Percentiles rank a stretch among this genome's conserved stretches.
Conservation (phyloP, 2,113 vertebrate genomes). For the Marmota monax region DNA sequence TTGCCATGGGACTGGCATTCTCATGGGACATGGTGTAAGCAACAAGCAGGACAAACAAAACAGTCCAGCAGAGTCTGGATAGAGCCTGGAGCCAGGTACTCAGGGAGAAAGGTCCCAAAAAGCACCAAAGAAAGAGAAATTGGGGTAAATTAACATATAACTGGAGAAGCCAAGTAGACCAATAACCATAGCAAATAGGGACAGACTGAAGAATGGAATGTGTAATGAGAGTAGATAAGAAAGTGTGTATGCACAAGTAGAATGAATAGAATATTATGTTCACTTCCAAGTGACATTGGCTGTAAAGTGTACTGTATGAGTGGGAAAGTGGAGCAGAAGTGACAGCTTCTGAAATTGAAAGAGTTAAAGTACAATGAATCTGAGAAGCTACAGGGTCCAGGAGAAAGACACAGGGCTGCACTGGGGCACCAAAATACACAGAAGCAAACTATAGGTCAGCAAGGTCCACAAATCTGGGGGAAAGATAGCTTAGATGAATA, state of each 20-base stretch:
- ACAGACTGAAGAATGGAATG: neutral
- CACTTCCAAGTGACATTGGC: neutral
- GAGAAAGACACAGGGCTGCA: neutral
- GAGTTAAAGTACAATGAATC: neutral
- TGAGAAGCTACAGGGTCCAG: neutral
- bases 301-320: neutral
- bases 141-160: neutral
- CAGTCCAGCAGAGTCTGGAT: neutral
- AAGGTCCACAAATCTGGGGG: neutral
- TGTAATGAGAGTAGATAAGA: neutral
- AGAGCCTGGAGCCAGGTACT: neutral
- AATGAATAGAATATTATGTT: neutral
- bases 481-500: neutral
- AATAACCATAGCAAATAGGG: neutral
- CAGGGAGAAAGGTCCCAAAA: neutral
- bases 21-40: neutral
- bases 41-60: neutral
- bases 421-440: neutral
- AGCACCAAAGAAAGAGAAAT: neutral
- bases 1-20: constrained; percentile 8
- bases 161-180: neutral
- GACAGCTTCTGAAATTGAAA: neutral
- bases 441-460: neutral
- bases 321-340: neutral
- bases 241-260: neutral